Base-by-base conservation (phyloP, 2,113 vertebrate genomes). In the Aegithalos caudatus region DNA sequence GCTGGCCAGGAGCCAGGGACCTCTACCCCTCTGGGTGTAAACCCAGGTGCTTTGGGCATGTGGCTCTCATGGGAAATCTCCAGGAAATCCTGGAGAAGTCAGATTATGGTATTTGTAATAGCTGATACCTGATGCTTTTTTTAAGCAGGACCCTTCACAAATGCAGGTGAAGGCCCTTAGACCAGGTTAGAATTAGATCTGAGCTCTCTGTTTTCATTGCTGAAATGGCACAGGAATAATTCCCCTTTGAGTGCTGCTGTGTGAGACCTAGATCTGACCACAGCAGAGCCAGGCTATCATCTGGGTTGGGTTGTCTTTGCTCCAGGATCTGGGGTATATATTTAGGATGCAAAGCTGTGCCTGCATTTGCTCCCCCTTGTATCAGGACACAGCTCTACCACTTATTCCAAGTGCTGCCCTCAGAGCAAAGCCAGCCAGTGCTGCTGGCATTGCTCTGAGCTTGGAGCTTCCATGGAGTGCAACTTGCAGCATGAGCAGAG, bases 311-410 rank as follows among this genome's bases (percentile, higher is more conserved):
- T 12, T 79, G 20, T 35, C 65, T 57, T 61, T 22, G 9, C 15
- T 47, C 47, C 24, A 47, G 40, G 87, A 35, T 29, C 11, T 56
- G 51, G 42, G 2, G 0, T 76, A 3, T 10, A 28, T 35, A 42
- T 84, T 21, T 23, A 33, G 51, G 48, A 18, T 47, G 22, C 24
- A 76, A 48, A 86, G 10, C 45, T 60, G 16, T 31, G 56, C 6
- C 4, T 65, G 31, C 24, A 0, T 50, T 80, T 77, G 35, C 47
- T 66, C 14, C 45, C 1, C 1, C 6, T 35, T 2, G 3, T 37
- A 3, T 51, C 2, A 0, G 42, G 28, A 31, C 31, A 25, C 6
- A 2, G 58, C 17, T 92, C 6, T n/a, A 1, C 44, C 42, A 0
- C 24, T 69, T 27, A 2, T 1, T 4, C 10, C 1, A 0, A 6